Evolutionary conservation across 1,140 invertebrate genomes (phyloP), one percentile per base, ranked within the genome.

Genomic region (Hycleus phaleratus): DNA sequence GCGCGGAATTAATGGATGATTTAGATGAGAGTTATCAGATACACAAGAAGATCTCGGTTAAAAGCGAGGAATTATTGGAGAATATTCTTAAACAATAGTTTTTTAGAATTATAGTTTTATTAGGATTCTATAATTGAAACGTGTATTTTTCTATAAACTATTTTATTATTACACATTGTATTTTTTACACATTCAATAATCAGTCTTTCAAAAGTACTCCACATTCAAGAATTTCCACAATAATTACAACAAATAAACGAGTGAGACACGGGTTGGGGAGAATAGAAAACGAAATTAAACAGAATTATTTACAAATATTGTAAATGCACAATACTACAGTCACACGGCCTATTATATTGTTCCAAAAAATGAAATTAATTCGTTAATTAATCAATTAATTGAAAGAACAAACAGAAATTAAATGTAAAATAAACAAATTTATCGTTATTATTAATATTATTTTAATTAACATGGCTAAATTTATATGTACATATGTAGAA

Each of bases 271-370:
- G 32, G 32, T 4, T 32, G 7, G 52, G 32, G 45, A 59, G 53
- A 47, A 58, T 40, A 55, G 32, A 26, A 46, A 38, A 56, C 49
- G 49, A 48, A 38, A 55, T 50, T 58, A 32, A 32, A 32, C 32
- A 32, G 32, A 32, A 32, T 32, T 65, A 67, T 65, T 59, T 66
- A 68, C 61, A 64, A 66, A 62, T 54, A 18, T 18, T 18, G 59
- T 67, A 69, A 69, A 69, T 69, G 67, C 67, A 69, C 65, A 69
- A 67, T 67, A 60, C 50, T 66, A 63, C 59, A 68, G 67, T 67
- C 67, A 67, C 67, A 63, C 67, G 67, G 65, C 67, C 65, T 66
- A 69, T 65, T 45, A 32, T 32, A 32, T 32, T 32, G 18, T 18
- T 32, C 32, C 32, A 32, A 32, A 40, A 38, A 7, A 44, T 12